Evolutionary conservation across 2,797 vertebrate species (phyloP).

Genomic region (Selene dorsalis): DNA sequence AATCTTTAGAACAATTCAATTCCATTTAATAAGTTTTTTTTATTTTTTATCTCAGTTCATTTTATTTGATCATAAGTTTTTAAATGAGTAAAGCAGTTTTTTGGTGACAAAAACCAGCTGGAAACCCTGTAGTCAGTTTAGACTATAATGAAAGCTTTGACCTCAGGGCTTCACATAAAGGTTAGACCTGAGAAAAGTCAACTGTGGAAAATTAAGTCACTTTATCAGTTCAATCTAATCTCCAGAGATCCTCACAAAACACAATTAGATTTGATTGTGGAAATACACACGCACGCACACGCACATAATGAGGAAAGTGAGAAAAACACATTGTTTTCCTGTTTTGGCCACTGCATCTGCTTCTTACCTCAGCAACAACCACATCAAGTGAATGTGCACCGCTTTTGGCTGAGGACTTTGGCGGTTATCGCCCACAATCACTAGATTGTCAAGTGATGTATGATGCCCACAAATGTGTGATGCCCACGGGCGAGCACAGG

Average conservation of each 20-base stretch:
- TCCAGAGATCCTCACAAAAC: conserved; percentile 70
- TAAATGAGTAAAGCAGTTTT: background rate
- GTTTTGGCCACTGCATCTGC: conserved; percentile 32
- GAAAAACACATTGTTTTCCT: conserved; percentile 57
- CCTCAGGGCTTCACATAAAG: conserved; percentile 62
- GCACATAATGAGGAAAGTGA: conserved; percentile 11
- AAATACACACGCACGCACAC: conserved; percentile 14
- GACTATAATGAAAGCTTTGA: conserved; percentile 46
- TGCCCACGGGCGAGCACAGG: conserved; percentile 64
- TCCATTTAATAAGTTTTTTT: background rate
- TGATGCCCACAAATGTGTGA: conserved; percentile 65
- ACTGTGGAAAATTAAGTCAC: conserved; percentile 81
- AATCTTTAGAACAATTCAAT: background rate
- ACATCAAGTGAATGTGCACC: conserved; percentile 72
- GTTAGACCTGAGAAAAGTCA: conserved; percentile 75
- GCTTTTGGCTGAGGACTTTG: conserved; percentile 67
- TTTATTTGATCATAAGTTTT: conserved; percentile 8
- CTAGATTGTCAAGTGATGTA: conserved; percentile 79
- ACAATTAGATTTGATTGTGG: conserved; percentile 76
- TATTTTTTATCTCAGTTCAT: background rate
- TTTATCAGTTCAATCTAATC: conserved; percentile 83
- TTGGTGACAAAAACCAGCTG: background rate
- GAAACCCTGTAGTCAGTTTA: conserved; percentile 32
- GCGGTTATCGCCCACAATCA: conserved; percentile 64
- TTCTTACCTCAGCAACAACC: conserved; percentile 66